Evolutionary conservation across 2,888 invertebrate genomes (phyloP), one percentile per base, ranked within the genome.

Genomic region (Lingula anatina): DNA sequence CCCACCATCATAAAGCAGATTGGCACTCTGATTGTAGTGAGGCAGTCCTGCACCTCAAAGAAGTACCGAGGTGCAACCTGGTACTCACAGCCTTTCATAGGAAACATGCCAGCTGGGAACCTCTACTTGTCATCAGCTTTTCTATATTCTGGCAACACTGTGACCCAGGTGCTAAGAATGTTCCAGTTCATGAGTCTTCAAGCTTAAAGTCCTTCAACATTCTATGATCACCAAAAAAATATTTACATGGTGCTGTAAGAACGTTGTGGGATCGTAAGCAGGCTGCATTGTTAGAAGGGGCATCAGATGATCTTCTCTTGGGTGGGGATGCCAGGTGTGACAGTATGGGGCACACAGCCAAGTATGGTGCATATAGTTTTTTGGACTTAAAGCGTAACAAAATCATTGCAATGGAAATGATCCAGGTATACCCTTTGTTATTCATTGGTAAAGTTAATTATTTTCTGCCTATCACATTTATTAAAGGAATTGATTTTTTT

Each of bases 301-400:
- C 15, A 15, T 9, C 9, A 12, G 31, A 31, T 31, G 31, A 31
- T 15, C 9, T 39, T 9, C n/a, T 39, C 7, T 18, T 39, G 20
- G 39, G n/a, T 20, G 39, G 39, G 12, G 39, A 39, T 39, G 39
- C 39, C 39, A 9, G 39, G 7, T 39, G 39, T 20, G 39, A 39
- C 39, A 39, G 39, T 18, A 9, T 18, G 7, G 39, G 39, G 18
- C 39, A 39, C 39, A 39, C 39, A 7, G 39, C 39, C 15, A 39
- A 39, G 18, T 39, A 39, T 39, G 39, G 39, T 7, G 7, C 15
- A 7, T 39, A 39, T 39, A 39, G 9, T 31, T 31, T 31, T 15
- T 12, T 31, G 31, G 31, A 31, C 31, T 31, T 31, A 31, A 31
- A 31, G 15, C 31, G 31, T 9, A 31, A 31, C 15, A 31, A 31